These are phyloP conservation scores for Drosophila tropicalis DNA, from an alignment of 1,140 invertebrate genomes.

Conservation along the genomic window DNA sequence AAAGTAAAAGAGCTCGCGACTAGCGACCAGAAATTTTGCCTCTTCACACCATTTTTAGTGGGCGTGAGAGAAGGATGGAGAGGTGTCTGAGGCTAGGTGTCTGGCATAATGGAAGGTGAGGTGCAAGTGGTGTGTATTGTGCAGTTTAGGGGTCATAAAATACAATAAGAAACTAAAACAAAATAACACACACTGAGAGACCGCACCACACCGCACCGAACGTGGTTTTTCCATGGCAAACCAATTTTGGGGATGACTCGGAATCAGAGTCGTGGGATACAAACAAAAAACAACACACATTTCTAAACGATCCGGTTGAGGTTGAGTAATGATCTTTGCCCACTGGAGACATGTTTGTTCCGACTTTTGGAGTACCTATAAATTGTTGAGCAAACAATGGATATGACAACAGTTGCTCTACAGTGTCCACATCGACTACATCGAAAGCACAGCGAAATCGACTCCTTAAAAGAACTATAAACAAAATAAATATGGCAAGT, in stretches of 20 bases:
- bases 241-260: conserved; percentile 46
- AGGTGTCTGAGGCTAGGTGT: background rate
- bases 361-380: conserved; percentile 57
- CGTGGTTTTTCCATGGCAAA: conserved; percentile 32
- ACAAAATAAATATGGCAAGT: background rate
- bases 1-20: conserved; percentile 51
- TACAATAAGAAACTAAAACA: conserved; percentile 25
- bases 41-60: conserved; percentile 43
- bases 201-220: conserved; percentile 3
- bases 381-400: conserved; percentile 37
- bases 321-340: conserved; percentile 40
- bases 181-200: conserved; percentile 7
- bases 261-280: conserved; percentile 52
- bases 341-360: conserved; percentile 59
- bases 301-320: conserved; percentile 33
- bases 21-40: conserved; percentile 17
- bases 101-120: conserved; percentile 33
- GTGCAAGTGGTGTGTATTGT: background rate
- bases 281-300: conserved; percentile 18
- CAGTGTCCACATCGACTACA: conserved; percentile 44
- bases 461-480: background rate
- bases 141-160: conserved; percentile 39
- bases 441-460: conserved; percentile 8
- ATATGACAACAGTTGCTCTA: conserved; percentile 48
- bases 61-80: background rate